These are phyloP conservation scores for Acanthornis magna DNA, from an alignment of 2,797 vertebrate genomes.

Conservation along the genomic window DNA sequence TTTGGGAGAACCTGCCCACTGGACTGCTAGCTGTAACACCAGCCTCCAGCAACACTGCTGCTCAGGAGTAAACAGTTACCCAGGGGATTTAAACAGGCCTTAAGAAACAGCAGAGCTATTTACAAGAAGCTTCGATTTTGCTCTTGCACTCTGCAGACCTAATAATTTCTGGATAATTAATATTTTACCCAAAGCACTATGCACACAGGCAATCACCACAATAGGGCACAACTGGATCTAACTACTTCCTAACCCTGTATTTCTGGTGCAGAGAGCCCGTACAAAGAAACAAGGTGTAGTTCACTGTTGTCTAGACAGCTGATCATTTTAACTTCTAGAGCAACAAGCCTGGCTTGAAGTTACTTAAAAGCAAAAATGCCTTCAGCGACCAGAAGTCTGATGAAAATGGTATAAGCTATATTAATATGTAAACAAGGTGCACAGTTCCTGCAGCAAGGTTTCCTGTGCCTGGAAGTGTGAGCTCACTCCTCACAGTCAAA, in stretches of 20 bases:
- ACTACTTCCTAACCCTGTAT: not conserved
- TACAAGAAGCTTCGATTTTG: not conserved
- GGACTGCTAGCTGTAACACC: no score
- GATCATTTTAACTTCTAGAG: constrained; percentile 46
- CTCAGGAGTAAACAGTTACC: not conserved
- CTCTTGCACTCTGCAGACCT: not conserved
- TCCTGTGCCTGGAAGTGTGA: not conserved
- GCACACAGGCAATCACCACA: not conserved
- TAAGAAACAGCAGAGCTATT: not conserved
- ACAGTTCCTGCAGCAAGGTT: constrained; percentile 17
- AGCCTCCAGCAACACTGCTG: not conserved
- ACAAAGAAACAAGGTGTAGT: constrained; percentile 38
- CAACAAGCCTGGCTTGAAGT: constrained; percentile 66
- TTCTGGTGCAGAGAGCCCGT: not conserved
- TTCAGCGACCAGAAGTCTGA: constrained; percentile 40
- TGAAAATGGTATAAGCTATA: constrained; percentile 22
- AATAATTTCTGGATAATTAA: not conserved
- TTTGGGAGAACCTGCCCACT: not conserved
- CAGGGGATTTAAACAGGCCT: not conserved
- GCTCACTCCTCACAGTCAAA: not conserved
- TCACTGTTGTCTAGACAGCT: constrained; percentile 57
- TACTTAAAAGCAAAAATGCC: constrained; percentile 55
- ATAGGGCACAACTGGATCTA: not conserved
- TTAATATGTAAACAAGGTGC: constrained; percentile 17
- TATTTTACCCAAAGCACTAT: not conserved